Base-by-base conservation (phyloP, 2,888 invertebrate species). In the Julus scandinavius region DNA sequence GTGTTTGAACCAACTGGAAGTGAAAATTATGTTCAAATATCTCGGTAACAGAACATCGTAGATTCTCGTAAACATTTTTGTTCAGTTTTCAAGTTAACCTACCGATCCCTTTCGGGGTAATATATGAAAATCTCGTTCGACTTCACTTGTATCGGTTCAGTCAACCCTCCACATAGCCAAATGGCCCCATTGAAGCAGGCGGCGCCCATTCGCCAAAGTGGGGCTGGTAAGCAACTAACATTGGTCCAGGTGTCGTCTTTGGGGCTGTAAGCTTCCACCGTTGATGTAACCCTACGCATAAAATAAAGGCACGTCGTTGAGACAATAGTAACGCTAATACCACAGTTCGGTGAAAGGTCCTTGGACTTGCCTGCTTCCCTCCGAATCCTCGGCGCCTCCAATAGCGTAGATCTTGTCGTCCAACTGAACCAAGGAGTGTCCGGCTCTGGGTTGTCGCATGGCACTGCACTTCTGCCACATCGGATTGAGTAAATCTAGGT, bases 1-100 rank as follows among this genome's bases (percentile, higher is more conserved):
- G 49, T 41, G 45, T 20, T 29, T 85, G 85, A 85, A 41, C 85
- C 85, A 85, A 15, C 85, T 85, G 85, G n/a, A 49, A 85, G n/a
- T 85, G 9, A 41, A 41, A 45, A 29, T 29, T 29, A 29, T 29
- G 29, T 29, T 29, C 29, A 29, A 29, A 29, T 29, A 29, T 29
- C 29, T 29, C 29, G 5, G 45, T 45, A 45, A 45, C 45, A 45
- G 45, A 7, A 7, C 6, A 5, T 45, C 7, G 45, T 2, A 45
- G 1, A 45, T 45, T 0, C 29, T 29, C 29, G 29, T 29, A 29
- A 29, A 29, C 1, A 29, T 29, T 29, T 45, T 45, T 45, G 45
- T 5, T 45, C 5, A 45, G 45, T 45, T 45, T 5, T n/a, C 2
- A 41, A 41, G 9, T 20, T 85, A 41, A 85, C 41, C 6, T 85